Evolutionary conservation across 2,888 invertebrate species (phyloP).

Genomic region (Rhamphomyia laevipes): DNA sequence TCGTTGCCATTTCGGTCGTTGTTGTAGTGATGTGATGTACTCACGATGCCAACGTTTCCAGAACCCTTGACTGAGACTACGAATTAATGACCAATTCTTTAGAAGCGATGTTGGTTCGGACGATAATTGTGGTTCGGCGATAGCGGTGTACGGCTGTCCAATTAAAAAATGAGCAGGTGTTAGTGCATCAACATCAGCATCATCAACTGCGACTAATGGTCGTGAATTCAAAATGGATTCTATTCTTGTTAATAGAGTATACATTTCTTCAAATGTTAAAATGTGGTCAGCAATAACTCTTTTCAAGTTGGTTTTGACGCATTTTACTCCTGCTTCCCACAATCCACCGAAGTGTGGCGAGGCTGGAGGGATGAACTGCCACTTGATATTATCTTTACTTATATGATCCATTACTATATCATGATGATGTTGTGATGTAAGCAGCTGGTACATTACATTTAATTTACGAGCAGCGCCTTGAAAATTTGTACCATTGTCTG

Average conservation of each 20-base stretch:
- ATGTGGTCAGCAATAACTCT: neutral
- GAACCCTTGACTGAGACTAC: no score
- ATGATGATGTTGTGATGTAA: neutral
- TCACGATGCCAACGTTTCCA: no score
- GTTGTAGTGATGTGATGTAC: no score
- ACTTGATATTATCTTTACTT: neutral
- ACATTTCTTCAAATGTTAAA: neutral
- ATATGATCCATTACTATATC: neutral
- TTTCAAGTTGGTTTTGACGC: neutral
- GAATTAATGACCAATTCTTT: no score
- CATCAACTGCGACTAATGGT: neutral
- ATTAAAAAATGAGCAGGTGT: slow-evolving; percentile 1
- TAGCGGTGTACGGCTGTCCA: slow-evolving; percentile 6
- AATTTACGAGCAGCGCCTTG: neutral
- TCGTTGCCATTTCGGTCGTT: no score
- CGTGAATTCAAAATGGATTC: neutral
- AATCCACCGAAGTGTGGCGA: neutral
- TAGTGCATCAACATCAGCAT: no score
- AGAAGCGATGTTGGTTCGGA: no score
- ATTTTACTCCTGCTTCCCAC: neutral
- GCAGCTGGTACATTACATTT: neutral
- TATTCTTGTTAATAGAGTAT: neutral
- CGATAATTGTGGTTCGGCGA: neutral
- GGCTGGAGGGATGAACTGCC: neutral
- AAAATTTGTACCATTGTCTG: neutral